Evolutionary conservation across 2,113 vertebrate species (phyloP).

Genomic region (Excalfactoria chinensis): DNA sequence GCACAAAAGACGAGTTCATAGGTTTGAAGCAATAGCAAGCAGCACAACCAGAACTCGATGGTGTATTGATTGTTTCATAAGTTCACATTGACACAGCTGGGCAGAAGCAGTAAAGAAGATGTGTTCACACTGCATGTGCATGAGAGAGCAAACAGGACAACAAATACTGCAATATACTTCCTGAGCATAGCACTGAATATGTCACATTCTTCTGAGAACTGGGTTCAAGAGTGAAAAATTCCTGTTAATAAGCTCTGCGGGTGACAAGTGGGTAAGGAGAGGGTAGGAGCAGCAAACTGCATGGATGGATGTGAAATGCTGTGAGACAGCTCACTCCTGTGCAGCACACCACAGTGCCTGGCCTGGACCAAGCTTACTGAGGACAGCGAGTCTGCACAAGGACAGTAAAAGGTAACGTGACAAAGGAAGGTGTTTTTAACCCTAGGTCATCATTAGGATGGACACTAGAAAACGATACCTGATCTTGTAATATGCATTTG

Average conservation of each 20-base stretch:
- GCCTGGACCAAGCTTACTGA: not conserved
- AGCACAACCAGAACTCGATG: not conserved
- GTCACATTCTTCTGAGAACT: not conserved
- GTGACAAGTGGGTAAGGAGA: not conserved
- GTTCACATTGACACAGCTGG: not conserved
- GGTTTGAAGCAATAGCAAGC: not conserved
- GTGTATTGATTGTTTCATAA: fast-evolving
- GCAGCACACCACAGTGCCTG: not conserved
- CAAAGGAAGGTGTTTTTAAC: not conserved
- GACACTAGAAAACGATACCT: not conserved
- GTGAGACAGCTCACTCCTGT: not conserved
- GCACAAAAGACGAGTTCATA: not conserved
- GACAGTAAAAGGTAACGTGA: not conserved
- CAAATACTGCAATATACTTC: not conserved
- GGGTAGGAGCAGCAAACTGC: not conserved
- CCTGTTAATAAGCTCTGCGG: not conserved
- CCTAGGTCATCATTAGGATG: not conserved
- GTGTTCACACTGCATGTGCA: fast-evolving
- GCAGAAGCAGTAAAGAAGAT: not conserved
- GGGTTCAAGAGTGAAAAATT: not conserved
- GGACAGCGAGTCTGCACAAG: not conserved
- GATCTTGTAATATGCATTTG: not conserved
- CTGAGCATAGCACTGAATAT: not conserved
- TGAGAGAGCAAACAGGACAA: not conserved
- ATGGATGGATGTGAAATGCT: not conserved